A percentile compares a stretch with the other conserved stretches of the same genome.
Conservation (phyloP, 2,797 vertebrate species). For the Mycteria americana region DNA sequence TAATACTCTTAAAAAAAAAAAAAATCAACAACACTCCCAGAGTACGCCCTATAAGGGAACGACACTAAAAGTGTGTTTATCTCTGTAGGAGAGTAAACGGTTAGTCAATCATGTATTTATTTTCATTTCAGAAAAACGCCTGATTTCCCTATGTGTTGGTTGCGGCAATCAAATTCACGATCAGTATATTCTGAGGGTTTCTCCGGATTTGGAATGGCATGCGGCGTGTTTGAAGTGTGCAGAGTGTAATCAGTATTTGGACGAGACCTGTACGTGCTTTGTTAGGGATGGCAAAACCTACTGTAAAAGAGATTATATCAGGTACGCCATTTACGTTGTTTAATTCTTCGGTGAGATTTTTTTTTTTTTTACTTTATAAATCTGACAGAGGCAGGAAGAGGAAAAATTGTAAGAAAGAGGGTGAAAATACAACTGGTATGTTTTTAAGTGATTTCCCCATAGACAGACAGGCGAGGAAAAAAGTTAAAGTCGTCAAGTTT, state of each 20-base stretch:
- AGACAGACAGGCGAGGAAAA: too few species aligned
- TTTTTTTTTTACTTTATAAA: too few species aligned
- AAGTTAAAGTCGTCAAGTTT: too few species aligned
- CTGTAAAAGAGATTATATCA: conserved; percentile 96
- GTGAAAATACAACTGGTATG: too few species aligned
- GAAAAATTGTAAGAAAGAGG: too few species aligned
- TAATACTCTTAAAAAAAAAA: too few species aligned
- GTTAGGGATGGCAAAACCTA: conserved; percentile 96
- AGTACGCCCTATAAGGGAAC: conserved; percentile 60
- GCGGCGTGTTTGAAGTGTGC: conserved; percentile 95
- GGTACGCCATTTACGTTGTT: conserved; percentile 71
- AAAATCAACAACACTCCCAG: not conserved
- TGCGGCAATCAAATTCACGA: conserved; percentile 98
- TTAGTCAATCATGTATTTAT: conserved; percentile 80
- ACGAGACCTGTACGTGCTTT: conserved; percentile 96
- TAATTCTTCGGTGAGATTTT: too few species aligned
- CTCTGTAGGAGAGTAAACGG: conserved; percentile 77
- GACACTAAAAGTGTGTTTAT: conserved; percentile 77
- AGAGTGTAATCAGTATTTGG: conserved; percentile 95
- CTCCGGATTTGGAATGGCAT: conserved; percentile 96
- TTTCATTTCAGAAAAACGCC: conserved; percentile 91
- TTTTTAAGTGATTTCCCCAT: too few species aligned
- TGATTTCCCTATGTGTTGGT: conserved; percentile 95
- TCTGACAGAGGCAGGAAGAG: too few species aligned
- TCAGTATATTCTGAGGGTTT: conserved; percentile 94